Conservation (phyloP, 2,888 invertebrate species). For the Micoletzkya japonica region DNA sequence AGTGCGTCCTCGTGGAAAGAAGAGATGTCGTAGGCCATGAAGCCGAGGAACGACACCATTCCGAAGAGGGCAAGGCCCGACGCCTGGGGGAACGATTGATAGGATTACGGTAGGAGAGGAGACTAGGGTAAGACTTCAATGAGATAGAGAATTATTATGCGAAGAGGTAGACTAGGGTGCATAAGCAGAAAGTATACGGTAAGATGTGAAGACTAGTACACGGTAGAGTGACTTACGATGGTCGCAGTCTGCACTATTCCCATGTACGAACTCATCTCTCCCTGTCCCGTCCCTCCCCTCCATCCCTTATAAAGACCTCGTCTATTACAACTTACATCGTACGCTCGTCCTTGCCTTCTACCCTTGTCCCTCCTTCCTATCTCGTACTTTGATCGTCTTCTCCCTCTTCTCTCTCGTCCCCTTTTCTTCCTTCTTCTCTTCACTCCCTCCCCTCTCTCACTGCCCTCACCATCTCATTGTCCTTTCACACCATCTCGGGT, state of each 20-base stretch:
- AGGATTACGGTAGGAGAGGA: neutral
- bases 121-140: neutral
- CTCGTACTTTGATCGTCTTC: neutral
- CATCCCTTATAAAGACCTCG: conserved; percentile 20
- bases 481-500: no score
- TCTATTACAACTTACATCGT: conserved; percentile 4
- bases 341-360: no score
- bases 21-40: conserved; percentile 25
- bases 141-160: no score
- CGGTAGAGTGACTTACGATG: conserved; percentile 1
- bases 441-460: neutral
- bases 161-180: neutral
- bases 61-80: conserved; percentile 19
- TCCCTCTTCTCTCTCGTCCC: neutral
- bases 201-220: neutral
- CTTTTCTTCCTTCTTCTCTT: neutral
- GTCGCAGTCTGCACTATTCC: conserved; percentile 19
- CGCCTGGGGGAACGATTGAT: neutral
- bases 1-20: conserved; percentile 24
- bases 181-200: neutral
- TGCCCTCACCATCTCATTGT: no score
- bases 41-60: conserved; percentile 20
- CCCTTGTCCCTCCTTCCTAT: neutral
- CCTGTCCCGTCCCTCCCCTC: neutral
- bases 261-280: conserved; percentile 19